Evolutionary conservation across 1,140 invertebrate genomes (phyloP).

Genomic region (Luehdorfia chinensis): DNA sequence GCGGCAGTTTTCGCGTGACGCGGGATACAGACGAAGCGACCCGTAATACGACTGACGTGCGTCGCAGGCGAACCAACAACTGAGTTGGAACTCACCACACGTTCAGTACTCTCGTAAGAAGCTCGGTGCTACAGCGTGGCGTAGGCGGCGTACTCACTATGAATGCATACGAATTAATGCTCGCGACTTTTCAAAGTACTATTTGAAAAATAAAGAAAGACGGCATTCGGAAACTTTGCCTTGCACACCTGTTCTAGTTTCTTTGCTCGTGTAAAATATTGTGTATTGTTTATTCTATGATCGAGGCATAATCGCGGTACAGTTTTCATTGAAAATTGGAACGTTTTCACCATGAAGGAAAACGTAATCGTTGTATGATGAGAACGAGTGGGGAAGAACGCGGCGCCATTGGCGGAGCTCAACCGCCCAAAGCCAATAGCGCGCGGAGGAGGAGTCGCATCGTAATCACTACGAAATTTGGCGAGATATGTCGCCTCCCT

Average conservation of each 20-base stretch:
- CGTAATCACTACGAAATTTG: constrained; percentile 51
- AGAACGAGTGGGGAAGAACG: constrained; percentile 51
- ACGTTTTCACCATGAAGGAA: constrained; percentile 17
- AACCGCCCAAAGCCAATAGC: constrained; percentile 57
- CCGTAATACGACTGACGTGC: constrained; percentile 29
- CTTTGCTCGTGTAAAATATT: too few species aligned
- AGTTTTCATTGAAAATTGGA: constrained; percentile 47
- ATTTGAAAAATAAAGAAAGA: neutral
- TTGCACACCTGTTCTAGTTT: too few species aligned
- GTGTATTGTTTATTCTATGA: too few species aligned
- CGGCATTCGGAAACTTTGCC: too few species aligned
- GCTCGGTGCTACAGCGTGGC: constrained; percentile 10
- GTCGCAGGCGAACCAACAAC: constrained; percentile 29
- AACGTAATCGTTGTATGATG: constrained; percentile 19
- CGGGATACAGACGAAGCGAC: constrained; percentile 9
- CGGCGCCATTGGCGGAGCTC: constrained; percentile 52
- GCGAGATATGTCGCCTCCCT: constrained; percentile 43
- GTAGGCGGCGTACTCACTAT: constrained; percentile 26
- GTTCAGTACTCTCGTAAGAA: too few species aligned
- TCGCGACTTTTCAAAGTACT: neutral
- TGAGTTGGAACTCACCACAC: constrained; percentile 22
- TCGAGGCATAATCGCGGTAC: neutral
- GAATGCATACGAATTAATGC: too few species aligned
- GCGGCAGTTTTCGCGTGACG: constrained; percentile 26
- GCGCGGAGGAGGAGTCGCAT: constrained; percentile 55